Percentiles rank a stretch among this genome's conserved stretches.
These are phyloP conservation scores for Philhelius pedissequus DNA, from an alignment of 2,888 invertebrate species.

Conservation along the genomic window DNA sequence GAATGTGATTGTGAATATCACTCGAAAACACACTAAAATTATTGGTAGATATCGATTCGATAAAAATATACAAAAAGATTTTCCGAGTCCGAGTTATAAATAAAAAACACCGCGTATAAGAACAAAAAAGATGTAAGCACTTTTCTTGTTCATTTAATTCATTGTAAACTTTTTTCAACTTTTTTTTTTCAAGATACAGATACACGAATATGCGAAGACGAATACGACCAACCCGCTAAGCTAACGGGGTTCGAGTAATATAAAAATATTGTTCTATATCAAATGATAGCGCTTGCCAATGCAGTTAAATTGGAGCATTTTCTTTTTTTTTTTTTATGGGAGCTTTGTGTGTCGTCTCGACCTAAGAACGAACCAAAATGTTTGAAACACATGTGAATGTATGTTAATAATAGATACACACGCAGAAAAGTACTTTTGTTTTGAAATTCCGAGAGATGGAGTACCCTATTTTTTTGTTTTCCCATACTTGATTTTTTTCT, in stretches of 20 bases:
- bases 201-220: constrained; percentile 13
- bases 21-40: constrained; percentile 5
- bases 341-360: constrained; percentile 44
- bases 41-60: constrained; percentile 6
- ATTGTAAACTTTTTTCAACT: neutral
- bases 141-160: neutral
- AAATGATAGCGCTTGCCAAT: constrained; percentile 1
- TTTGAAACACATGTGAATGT: constrained; percentile 50
- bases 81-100: constrained; percentile 3
- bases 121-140: neutral
- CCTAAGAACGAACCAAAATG: constrained; percentile 44
- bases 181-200: neutral
- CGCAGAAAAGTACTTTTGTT: neutral
- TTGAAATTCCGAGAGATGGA: neutral
- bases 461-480: neutral
- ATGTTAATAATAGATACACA: neutral
- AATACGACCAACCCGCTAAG: constrained; percentile 42
- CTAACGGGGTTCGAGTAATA: constrained; percentile 56
- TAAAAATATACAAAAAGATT: constrained; percentile 14
- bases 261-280: constrained; percentile 42
- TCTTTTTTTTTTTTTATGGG: constrained; percentile 41
- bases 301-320: constrained; percentile 44
- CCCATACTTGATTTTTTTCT: neutral
- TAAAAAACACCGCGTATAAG: constrained; percentile 1
- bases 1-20: constrained; percentile 22